Percentiles rank a stretch among this genome's conserved stretches.
Evolutionary conservation across 1,140 invertebrate genomes (phyloP).

Genomic region (Cataglyphis hispanica): DNA sequence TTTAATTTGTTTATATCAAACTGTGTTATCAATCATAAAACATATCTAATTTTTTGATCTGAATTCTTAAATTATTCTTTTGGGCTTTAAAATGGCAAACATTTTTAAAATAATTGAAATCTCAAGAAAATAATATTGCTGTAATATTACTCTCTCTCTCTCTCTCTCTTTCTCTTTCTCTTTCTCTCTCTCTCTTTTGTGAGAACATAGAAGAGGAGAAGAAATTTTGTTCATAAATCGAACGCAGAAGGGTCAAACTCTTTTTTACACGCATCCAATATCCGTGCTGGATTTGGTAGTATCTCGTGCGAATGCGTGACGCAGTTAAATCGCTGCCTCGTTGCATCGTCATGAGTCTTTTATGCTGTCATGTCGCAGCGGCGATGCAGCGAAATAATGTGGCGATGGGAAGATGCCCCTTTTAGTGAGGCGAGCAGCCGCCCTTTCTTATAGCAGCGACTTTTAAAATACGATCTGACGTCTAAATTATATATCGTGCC

Average conservation of each 20-base stretch:
- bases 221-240: neutral
- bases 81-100: neutral
- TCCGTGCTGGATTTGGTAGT: neutral
- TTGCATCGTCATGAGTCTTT: constrained; percentile 51
- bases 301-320: constrained; percentile 51
- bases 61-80: neutral
- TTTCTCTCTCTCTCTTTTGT: neutral
- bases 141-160: neutral
- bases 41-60: neutral
- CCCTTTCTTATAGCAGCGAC: neutral
- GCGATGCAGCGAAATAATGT: constrained; percentile 36
- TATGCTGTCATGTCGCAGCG: constrained; percentile 44
- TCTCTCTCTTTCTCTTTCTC: no score
- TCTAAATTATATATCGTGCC: constrained; percentile 50
- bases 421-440: constrained; percentile 8
- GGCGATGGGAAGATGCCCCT: constrained; percentile 42
- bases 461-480: constrained; percentile 29
- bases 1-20: no score
- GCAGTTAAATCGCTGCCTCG: constrained; percentile 50
- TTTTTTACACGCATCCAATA: neutral
- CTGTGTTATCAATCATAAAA: no score
- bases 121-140: neutral
- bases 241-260: neutral
- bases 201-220: neutral
- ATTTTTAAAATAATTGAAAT: neutral